A percentile compares a stretch with the other conserved stretches of the same genome.
Evolutionary conservation across 2,797 vertebrate genomes (phyloP).

Genomic region (Chloroceryle amazona): DNA sequence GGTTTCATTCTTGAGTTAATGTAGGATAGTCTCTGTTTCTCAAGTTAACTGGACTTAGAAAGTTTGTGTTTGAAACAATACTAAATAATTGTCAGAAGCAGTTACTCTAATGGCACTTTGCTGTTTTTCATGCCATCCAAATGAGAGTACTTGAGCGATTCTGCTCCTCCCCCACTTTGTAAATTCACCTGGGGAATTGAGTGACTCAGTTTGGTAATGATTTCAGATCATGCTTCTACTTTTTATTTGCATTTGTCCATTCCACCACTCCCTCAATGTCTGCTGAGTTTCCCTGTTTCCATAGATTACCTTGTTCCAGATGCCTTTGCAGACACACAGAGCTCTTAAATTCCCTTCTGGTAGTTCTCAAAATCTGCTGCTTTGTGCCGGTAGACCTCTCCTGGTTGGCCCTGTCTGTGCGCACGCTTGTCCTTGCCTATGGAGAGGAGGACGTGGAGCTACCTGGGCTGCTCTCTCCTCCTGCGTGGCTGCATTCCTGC

Average conservation of each 20-base stretch:
- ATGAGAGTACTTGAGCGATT: background rate
- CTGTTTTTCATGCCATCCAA: background rate
- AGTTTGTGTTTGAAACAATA: background rate
- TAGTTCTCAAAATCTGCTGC: background rate
- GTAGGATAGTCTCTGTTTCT: background rate
- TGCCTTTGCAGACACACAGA: slow-evolving; percentile 6
- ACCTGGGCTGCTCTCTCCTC: slow-evolving; percentile 5
- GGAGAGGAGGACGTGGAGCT: background rate
- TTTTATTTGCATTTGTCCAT: slow-evolving; percentile 40
- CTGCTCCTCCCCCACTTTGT: background rate
- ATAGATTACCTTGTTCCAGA: background rate
- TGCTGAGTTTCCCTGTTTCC: background rate
- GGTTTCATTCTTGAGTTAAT: slow-evolving; percentile 9
- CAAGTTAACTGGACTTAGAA: background rate
- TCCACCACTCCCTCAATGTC: background rate
- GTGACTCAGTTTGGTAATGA: slow-evolving; percentile 53
- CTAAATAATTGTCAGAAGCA: background rate
- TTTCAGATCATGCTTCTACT: background rate
- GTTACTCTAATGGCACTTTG: background rate
- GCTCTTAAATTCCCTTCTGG: background rate
- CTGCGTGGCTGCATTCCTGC: background rate
- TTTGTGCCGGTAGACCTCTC: background rate
- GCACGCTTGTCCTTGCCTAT: background rate
- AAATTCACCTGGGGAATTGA: slow-evolving; percentile 21
- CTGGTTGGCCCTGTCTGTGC: background rate